These are phyloP conservation scores for Marmota flaviventris DNA, from an alignment of 2,113 vertebrate genomes.

Conservation along the genomic window DNA sequence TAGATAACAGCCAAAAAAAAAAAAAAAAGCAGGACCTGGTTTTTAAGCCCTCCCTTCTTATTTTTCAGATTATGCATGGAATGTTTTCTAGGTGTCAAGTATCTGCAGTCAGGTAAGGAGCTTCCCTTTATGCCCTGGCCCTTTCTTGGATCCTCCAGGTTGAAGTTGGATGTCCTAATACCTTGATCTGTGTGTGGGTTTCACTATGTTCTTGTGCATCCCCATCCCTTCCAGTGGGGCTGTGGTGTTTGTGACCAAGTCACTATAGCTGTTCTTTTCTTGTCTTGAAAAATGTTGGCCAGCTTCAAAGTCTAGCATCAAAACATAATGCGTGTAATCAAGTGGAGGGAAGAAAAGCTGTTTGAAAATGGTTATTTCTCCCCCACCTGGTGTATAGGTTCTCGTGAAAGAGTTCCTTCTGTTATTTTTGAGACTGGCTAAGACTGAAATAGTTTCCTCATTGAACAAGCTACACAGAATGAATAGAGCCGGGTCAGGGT, in stretches of 20 bases:
- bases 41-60: neutral
- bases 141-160: neutral
- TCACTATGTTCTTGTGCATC: neutral
- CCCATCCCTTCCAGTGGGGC: neutral
- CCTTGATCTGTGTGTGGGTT: neutral
- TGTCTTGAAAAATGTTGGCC: constrained; percentile 22
- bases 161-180: neutral
- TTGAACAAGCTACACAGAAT: constrained; percentile 55
- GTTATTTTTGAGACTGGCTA: constrained; percentile 70
- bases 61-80: neutral
- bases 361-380: constrained; percentile 65
- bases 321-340: constrained; percentile 66
- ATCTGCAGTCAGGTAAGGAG: neutral
- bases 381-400: constrained; percentile 53
- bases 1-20: neutral
- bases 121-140: neutral
- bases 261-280: constrained; percentile 1
- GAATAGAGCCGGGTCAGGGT: constrained; percentile 68
- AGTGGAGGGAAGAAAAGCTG: constrained; percentile 69
- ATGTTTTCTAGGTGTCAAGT: neutral
- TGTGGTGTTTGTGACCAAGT: constrained; percentile 15
- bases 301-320: constrained; percentile 63
- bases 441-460: constrained; percentile 68
- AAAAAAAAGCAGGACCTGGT: neutral
- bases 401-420: constrained; percentile 60